These are phyloP conservation scores for Brachionus calyciflorus DNA, from an alignment of 1,140 invertebrate genomes.

Conservation along the genomic window DNA sequence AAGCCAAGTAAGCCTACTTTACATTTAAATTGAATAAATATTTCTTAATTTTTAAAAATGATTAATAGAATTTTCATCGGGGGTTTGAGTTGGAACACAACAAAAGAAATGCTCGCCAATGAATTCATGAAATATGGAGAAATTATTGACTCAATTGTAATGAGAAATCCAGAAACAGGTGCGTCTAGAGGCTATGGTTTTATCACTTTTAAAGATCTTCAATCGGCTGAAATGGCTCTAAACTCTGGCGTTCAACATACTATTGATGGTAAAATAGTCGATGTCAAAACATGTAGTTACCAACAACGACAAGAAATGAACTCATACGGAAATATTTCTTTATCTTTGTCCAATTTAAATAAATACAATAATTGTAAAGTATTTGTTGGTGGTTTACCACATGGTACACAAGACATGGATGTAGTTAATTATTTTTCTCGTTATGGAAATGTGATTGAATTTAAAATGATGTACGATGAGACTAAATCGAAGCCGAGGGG, in stretches of 20 bases:
- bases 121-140: conserved; percentile 21
- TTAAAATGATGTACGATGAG: conserved; percentile 96
- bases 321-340: conserved; percentile 5
- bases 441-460: conserved; percentile 94
- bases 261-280: conserved; percentile 23
- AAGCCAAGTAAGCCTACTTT: not conserved
- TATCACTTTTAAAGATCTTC: conserved; percentile 82
- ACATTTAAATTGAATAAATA: not conserved
- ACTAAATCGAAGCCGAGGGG: conserved; percentile 91
- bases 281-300: conserved; percentile 14
- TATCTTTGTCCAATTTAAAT: not conserved
- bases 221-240: conserved; percentile 12
- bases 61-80: conserved; percentile 89
- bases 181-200: conserved; percentile 92
- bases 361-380: conserved; percentile 69
- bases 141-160: conserved; percentile 88
- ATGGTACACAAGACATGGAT: conserved; percentile 36
- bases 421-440: conserved; percentile 85
- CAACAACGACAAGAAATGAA: conserved; percentile 6
- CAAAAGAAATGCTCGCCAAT: conserved; percentile 65
- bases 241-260: not conserved
- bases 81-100: conserved; percentile 92
- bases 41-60: not conserved
- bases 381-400: conserved; percentile 73
- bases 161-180: conserved; percentile 95